Base-by-base conservation (phyloP, 2,113 vertebrate genomes). In the Stercorarius parasiticus region DNA sequence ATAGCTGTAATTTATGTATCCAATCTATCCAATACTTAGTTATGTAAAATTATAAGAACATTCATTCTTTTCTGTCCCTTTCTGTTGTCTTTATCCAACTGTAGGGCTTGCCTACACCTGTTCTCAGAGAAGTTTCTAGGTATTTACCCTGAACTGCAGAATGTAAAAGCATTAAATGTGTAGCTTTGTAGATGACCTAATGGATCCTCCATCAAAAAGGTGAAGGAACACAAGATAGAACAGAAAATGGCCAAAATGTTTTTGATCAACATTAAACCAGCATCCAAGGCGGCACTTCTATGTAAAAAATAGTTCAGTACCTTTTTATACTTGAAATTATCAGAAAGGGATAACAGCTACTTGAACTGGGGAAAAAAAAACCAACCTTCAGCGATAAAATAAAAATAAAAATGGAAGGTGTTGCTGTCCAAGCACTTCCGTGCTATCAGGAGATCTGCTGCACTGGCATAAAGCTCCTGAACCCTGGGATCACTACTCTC, bases 401-500 rank as follows among this genome's bases (percentile, higher is more conserved):
- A 88, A 21, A 76, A 81, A 45, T 9, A 43, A 70, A 87, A 91
- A 69, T 6, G 5, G n/a, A 79, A 79, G 14, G 19, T 32, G 55
- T 27, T 84, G 67, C 27, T 66, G 64, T 49, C 30, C 71, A 58
- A 27, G 40, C 5, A 30, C 7, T 72, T 93, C 49, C 53, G 15
- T 45, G 32, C 67, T 67, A 34, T 55, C 38, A 32, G 32, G 32
- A 69, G 19, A 77, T n/a, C 10, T 59, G 25, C 25, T 70, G 21
- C 42, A 61, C 2, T 27, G 53, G 25, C 79, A 77, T 36, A 78
- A 73, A 92, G 52, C 38, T 91, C 55, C 82, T 64, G 56, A 69
- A 74, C 10, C 53, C 38, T 36, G 36, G n/a, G 21, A 49, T 26
- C 0, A 0, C 50, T 74, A 1, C 43, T 58, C 27, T 30, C 53